Conservation (phyloP, 30 jellyfish, hydroid and myxozoan genomes). For the Calvadosia cruxmelitensis region DNA sequence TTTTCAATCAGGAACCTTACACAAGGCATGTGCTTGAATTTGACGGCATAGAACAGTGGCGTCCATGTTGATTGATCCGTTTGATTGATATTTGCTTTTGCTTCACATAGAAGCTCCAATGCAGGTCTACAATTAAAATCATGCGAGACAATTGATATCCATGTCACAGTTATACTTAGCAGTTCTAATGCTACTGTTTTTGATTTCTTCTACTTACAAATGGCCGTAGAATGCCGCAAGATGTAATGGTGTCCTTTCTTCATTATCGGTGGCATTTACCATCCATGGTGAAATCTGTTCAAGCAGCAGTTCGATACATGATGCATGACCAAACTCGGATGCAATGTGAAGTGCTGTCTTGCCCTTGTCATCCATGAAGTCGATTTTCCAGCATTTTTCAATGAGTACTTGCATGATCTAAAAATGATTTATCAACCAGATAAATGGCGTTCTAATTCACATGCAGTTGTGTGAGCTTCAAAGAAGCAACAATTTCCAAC, state of each 20-base stretch:
- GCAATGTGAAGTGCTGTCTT: slow-evolving; percentile 33
- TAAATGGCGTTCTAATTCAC: too few relatives aligned
- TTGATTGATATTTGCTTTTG: background rate
- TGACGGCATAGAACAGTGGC: background rate
- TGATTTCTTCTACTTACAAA: background rate
- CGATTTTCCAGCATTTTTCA: slow-evolving; percentile 2
- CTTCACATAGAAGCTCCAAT: background rate
- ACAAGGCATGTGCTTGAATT: background rate
- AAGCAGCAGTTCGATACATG: background rate
- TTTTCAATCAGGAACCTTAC: background rate
- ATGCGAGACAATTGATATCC: too few relatives aligned
- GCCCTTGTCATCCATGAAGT: slow-evolving; percentile 9
- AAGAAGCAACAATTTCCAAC: too few relatives aligned
- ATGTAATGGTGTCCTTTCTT: slow-evolving; percentile 8
- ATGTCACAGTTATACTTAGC: too few relatives aligned
- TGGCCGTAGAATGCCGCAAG: slow-evolving; percentile 12
- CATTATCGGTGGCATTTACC: background rate
- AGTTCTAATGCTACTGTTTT: too few relatives aligned
- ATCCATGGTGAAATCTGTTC: background rate
- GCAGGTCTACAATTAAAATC: background rate
- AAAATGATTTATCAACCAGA: background rate
- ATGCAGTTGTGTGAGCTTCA: too few relatives aligned
- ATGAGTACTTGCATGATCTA: background rate
- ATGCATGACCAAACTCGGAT: slow-evolving; percentile 19
- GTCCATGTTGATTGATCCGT: background rate